Evolutionary conservation across 2,113 vertebrate species (phyloP).

Genomic region (Thunnus thynnus): DNA sequence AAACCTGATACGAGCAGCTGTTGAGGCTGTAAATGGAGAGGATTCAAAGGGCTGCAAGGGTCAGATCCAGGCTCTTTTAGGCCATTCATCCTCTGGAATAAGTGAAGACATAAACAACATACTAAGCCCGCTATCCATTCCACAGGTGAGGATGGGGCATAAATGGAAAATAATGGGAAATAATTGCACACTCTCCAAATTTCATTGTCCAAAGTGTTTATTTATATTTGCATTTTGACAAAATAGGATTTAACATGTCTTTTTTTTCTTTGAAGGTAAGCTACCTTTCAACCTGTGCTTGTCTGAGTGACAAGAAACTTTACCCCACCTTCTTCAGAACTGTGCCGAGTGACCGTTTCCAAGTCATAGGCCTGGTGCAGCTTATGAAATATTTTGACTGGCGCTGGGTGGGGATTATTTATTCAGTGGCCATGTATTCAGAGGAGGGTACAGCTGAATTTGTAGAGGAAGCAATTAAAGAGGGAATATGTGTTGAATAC

Average conservation of each 20-base stretch:
- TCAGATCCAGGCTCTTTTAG: conserved; percentile 66
- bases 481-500: conserved; percentile 75
- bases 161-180: neutral
- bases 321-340: conserved; percentile 78
- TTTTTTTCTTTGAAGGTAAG: conserved; percentile 66
- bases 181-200: neutral
- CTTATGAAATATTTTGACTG: conserved; percentile 76
- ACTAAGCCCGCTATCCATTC: conserved; percentile 59
- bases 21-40: conserved; percentile 64
- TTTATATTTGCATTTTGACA: neutral
- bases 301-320: conserved; percentile 72
- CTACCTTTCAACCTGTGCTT: conserved; percentile 76
- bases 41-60: conserved; percentile 36
- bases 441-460: conserved; percentile 48
- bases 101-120: conserved; percentile 65
- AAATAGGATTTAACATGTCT: neutral
- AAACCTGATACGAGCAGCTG: conserved; percentile 68
- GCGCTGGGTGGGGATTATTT: conserved; percentile 78
- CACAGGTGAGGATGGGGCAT: conserved; percentile 65
- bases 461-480: conserved; percentile 45
- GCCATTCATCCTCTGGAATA: conserved; percentile 78
- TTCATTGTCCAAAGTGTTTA: neutral
- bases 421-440: conserved; percentile 37
- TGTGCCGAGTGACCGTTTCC: conserved; percentile 75
- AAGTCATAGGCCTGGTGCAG: conserved; percentile 64